Evolutionary conservation across 2,888 invertebrate genomes (phyloP).

Genomic region (Marasmarcha lunaedactyla): DNA sequence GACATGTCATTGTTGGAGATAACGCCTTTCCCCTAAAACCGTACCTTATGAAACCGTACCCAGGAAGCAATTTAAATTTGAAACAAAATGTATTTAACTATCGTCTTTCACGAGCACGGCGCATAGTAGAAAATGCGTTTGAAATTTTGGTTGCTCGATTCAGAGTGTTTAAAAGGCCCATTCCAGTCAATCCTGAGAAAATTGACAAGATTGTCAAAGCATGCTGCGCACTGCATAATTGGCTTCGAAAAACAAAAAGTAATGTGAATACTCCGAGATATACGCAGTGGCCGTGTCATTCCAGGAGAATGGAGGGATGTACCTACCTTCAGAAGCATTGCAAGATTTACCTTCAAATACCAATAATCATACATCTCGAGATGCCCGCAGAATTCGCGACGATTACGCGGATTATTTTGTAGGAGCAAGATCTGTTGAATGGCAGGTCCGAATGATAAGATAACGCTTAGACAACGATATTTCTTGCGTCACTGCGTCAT

Average conservation of each 20-base stretch:
- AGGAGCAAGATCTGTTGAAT: no score
- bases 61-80: slow-evolving; percentile 8
- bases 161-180: slow-evolving; percentile 8
- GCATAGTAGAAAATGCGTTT: slow-evolving; percentile 12
- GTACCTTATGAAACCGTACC: slow-evolving; percentile 12
- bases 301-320: no score
- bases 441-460: no score
- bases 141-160: slow-evolving; percentile 11
- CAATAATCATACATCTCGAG: no score
- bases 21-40: slow-evolving; percentile 13
- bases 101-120: neutral
- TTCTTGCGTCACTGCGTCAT: no score
- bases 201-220: slow-evolving; percentile 4
- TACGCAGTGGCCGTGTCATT: no score
- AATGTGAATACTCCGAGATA: no score
- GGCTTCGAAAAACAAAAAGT: slow-evolving; percentile 8
- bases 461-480: no score
- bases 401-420: no score
- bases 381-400: no score
- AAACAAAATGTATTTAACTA: slow-evolving; percentile 10
- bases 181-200: neutral
- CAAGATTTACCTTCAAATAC: no score
- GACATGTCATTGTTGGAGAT: slow-evolving; percentile 10
- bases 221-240: slow-evolving; percentile 8
- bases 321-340: no score